Base-by-base conservation (phyloP, 2,888 invertebrate species). In the Augiades crinisus region DNA sequence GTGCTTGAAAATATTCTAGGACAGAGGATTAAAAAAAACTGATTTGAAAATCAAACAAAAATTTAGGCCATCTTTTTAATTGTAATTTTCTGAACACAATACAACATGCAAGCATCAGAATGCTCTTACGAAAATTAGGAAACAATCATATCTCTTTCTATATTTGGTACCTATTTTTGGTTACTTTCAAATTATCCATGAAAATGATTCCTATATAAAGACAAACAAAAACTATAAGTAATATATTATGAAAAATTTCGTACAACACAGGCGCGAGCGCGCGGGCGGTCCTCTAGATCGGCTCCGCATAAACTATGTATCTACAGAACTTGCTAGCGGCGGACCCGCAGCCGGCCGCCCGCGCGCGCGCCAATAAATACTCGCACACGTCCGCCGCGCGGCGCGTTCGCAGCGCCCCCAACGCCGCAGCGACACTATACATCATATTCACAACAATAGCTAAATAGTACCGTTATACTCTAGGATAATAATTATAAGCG, bases 81-180 rank as follows among this genome's bases (percentile, higher is more conserved):
- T 68, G 75, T 84, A 81, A 79, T 87, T 86, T 86, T 88, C 82
- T 89, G 89, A 90, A 90, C 89, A 89, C 90, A 90, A 90, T 88
- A 90, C 88, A 87, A 89, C 89, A 88, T 90, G 89, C 86, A 89
- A 89, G 89, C 90, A 89, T 88, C 62, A 81, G 79, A 78, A 89
- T 88, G 88, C 88, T 89, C 36, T 87, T 81, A 78, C 73, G 84
- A 86, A n/a, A 88, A 86, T 84, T 72, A 88, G 77, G 78, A 88
- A 89, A 88, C 81, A 86, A 83, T 82, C 74, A 82, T 87, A 85
- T 81, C 74, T 38, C 16, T 77, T 78, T 75, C 82, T 90, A 50
- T 50, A 89, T 90, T 90, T 89, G 89, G 88, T 89, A 87, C 80
- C 86, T 88, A 88, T 86, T 87, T 88, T 89, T 88, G 88, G 88